Conservation (phyloP, 2,888 invertebrate genomes). For the Sphaeridia pumilis region DNA sequence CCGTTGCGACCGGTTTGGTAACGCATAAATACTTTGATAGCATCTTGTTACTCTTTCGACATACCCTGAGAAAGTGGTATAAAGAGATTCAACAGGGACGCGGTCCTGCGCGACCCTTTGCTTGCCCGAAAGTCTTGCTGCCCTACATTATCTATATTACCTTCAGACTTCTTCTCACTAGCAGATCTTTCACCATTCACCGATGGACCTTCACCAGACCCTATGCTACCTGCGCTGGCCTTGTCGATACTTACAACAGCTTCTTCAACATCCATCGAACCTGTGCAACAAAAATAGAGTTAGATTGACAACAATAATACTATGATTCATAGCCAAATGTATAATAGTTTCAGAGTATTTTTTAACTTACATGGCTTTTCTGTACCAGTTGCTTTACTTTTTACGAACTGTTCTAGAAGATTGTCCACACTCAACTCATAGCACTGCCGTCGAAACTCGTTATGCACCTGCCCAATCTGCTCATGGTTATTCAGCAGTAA, state of each 20-base stretch:
- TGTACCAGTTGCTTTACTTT: conserved; percentile 81
- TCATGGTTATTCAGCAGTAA: conserved; percentile 80
- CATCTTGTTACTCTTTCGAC: too few species aligned
- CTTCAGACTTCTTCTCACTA: conserved; percentile 35
- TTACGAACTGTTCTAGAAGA: conserved; percentile 78
- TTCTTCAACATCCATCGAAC: conserved; percentile 44
- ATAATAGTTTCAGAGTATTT: not conserved
- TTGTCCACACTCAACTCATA: conserved; percentile 85
- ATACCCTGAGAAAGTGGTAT: conserved; percentile 90
- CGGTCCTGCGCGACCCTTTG: conserved; percentile 81
- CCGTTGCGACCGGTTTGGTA: too few species aligned
- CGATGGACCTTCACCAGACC: conserved; percentile 43
- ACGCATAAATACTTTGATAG: too few species aligned
- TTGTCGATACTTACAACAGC: conserved; percentile 35
- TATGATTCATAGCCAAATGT: too few species aligned
- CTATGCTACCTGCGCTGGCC: conserved; percentile 21
- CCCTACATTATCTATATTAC: conserved; percentile 31
- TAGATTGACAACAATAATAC: not conserved
- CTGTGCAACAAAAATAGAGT: conserved; percentile 37
- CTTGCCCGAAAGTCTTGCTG: conserved; percentile 37
- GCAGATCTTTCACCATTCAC: conserved; percentile 48
- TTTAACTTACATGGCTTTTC: conserved; percentile 74
- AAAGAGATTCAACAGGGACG: conserved; percentile 88
- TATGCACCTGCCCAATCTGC: conserved; percentile 80
- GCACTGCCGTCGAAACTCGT: conserved; percentile 84